Conservation (phyloP, 2,113 vertebrate species). For the Hassar affinis region DNA sequence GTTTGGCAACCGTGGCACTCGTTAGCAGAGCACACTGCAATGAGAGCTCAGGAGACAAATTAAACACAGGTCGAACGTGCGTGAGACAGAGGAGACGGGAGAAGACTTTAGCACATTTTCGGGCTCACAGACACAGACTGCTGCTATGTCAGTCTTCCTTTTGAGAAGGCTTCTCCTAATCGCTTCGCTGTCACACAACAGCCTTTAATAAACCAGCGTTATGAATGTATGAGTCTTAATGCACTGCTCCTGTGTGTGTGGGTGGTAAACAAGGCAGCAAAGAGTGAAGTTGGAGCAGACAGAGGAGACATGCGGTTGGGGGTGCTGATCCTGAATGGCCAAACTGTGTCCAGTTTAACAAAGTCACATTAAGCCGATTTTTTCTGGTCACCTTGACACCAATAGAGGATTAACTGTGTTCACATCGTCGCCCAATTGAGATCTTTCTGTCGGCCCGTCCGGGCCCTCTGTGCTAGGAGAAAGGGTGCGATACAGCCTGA, state of each 20-base stretch:
- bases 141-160: constrained; percentile 49
- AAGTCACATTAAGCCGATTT: constrained; percentile 79
- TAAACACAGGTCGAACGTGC: constrained; percentile 57
- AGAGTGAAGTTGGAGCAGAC: constrained; percentile 35
- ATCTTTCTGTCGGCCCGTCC: constrained; percentile 73
- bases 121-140: constrained; percentile 38
- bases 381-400: constrained; percentile 79
- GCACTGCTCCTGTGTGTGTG: constrained; percentile 71
- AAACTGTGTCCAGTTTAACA: constrained; percentile 76
- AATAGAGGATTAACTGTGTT: constrained; percentile 81
- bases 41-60: constrained; percentile 43
- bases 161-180: constrained; percentile 60
- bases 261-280: constrained; percentile 71
- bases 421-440: constrained; percentile 77
- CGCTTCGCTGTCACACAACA: constrained; percentile 55
- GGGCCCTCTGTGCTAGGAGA: constrained; percentile 68
- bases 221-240: constrained; percentile 80
- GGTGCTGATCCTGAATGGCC: constrained; percentile 60
- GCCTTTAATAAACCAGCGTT: constrained; percentile 71
- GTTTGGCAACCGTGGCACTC: neutral
- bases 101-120: constrained; percentile 50
- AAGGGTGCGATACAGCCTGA: constrained; percentile 69
- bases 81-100: constrained; percentile 53
- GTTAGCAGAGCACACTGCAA: constrained; percentile 29
- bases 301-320: constrained; percentile 7